Evolutionary conservation across 2,888 invertebrate genomes (phyloP).

Genomic region (Sarcophaga rosellei): DNA sequence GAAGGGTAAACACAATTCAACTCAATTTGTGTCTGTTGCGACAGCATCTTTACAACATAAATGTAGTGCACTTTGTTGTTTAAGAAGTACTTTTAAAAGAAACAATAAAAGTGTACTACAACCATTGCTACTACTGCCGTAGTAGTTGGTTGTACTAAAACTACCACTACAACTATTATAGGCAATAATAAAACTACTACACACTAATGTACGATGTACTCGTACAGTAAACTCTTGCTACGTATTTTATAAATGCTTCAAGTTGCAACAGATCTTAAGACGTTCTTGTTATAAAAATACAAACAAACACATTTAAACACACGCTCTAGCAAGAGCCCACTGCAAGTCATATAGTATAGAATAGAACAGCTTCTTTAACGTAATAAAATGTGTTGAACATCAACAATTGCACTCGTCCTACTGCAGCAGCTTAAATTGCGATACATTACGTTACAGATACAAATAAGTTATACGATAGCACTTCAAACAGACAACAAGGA

Average conservation of each 20-base stretch:
- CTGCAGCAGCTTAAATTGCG: constrained; percentile 5
- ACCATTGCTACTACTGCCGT: constrained; percentile 33
- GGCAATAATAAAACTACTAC: constrained; percentile 48
- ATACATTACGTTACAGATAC: constrained; percentile 47
- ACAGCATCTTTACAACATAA: constrained; percentile 68
- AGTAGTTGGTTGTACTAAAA: constrained; percentile 25
- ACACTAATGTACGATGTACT: constrained; percentile 10
- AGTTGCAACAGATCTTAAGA: constrained; percentile 66
- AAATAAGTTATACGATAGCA: constrained; percentile 46
- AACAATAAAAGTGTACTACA: constrained; percentile 61
- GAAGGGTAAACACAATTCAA: constrained; percentile 69
- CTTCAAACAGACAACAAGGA: constrained; percentile 46
- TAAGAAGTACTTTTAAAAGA: constrained; percentile 63
- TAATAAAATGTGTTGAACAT: constrained; percentile 55
- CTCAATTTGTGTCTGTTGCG: constrained; percentile 69
- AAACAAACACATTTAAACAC: constrained; percentile 7
- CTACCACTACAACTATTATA: constrained; percentile 31
- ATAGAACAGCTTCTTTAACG: constrained; percentile 45
- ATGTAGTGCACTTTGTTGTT: constrained; percentile 69
- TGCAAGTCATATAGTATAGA: too few species aligned
- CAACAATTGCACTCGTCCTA: constrained; percentile 29
- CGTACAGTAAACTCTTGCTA: background rate
- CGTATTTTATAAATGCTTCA: constrained; percentile 49
- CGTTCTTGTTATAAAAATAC: constrained; percentile 49
- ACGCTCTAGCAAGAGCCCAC: constrained; percentile 7